Percentiles rank a stretch among this genome's conserved stretches.
Conservation (phyloP, 2,888 invertebrate genomes). For the Pseudococcus viburni region DNA sequence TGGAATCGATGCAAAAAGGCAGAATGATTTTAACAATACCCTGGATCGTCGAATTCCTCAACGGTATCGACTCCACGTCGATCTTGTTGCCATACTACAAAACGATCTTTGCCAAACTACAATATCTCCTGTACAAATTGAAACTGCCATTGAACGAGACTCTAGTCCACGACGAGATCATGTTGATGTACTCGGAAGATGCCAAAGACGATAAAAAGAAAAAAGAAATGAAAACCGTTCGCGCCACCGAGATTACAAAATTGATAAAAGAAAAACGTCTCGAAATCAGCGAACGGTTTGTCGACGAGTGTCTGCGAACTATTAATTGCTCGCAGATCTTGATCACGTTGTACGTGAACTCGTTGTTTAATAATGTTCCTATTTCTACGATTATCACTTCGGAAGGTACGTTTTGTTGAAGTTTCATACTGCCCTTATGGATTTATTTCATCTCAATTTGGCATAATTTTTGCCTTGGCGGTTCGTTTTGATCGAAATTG, state of each 20-base stretch:
- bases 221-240: neutral
- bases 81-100: slow-evolving; percentile 56
- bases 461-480: too few species aligned
- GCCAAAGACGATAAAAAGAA: slow-evolving; percentile 38
- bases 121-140: slow-evolving; percentile 58
- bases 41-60: slow-evolving; percentile 62
- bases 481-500: too few species aligned
- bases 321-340: slow-evolving; percentile 59
- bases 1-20: slow-evolving; percentile 44
- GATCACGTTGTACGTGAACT: slow-evolving; percentile 63
- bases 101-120: slow-evolving; percentile 38
- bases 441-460: too few species aligned
- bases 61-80: slow-evolving; percentile 60
- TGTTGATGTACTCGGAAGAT: slow-evolving; percentile 41
- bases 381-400: slow-evolving; percentile 50
- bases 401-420: slow-evolving; percentile 13
- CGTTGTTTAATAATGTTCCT: slow-evolving; percentile 54
- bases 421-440: too few species aligned
- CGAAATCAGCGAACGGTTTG: slow-evolving; percentile 55
- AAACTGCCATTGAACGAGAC: slow-evolving; percentile 40
- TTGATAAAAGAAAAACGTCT: neutral
- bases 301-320: slow-evolving; percentile 55
- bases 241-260: neutral
- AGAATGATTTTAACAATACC: slow-evolving; percentile 59
- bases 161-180: slow-evolving; percentile 38